These are phyloP conservation scores for Cosmopolites sordidus DNA, from an alignment of 2,888 invertebrate species.

Conservation along the genomic window DNA sequence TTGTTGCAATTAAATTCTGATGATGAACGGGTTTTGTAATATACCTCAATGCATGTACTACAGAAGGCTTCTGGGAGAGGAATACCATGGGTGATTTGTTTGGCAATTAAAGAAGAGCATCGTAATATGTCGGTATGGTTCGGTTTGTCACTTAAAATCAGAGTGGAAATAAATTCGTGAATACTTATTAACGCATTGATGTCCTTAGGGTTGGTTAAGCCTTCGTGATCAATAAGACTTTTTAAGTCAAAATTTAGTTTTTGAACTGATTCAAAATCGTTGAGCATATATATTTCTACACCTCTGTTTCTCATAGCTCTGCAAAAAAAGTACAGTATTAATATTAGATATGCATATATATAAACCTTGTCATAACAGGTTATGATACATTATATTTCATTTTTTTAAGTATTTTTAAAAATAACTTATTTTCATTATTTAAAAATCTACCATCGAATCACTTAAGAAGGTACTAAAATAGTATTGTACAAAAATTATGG, in stretches of 20 bases:
- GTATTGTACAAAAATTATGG: too few relatives aligned
- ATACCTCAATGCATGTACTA: conserved; percentile 62
- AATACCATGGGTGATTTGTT: conserved; percentile 62
- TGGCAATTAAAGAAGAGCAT: conserved; percentile 59
- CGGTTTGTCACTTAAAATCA: conserved; percentile 58
- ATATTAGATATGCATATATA: too few relatives aligned
- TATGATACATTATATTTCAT: too few relatives aligned
- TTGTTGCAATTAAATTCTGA: conserved; percentile 44
- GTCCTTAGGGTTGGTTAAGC: conserved; percentile 37
- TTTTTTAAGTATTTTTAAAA: too few relatives aligned
- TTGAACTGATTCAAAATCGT: conserved; percentile 35
- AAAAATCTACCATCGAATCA: too few relatives aligned
- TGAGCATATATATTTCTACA: conserved; percentile 70
- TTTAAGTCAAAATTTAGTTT: conserved; percentile 49
- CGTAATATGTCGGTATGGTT: conserved; percentile 62
- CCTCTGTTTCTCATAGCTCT: conserved; percentile 98
- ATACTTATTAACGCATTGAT: conserved; percentile 48
- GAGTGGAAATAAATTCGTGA: conserved; percentile 46
- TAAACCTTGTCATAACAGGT: too few relatives aligned
- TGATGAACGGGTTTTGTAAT: conserved; percentile 46
- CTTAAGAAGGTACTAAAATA: too few relatives aligned
- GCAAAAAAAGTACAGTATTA: conserved; percentile 36
- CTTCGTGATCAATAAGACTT: conserved; percentile 52
- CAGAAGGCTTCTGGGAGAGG: conserved; percentile 54
- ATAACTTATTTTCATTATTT: too few relatives aligned